Conservation (phyloP, 2,888 invertebrate genomes). For the Tetragnatha montana region DNA sequence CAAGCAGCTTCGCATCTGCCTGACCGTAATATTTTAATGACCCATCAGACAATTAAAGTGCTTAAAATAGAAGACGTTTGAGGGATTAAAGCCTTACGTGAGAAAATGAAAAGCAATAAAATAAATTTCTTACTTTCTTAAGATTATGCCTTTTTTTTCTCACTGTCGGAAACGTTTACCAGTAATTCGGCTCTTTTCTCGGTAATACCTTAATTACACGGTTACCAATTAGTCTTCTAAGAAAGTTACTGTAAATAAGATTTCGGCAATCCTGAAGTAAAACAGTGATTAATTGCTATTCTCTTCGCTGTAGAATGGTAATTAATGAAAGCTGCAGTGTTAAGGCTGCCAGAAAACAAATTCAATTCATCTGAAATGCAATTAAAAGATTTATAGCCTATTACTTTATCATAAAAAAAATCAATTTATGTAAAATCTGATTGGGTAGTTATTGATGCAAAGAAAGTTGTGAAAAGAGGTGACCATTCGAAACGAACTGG, state of each 20-base stretch:
- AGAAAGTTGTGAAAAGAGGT: too few relatives aligned
- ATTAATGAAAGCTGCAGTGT: not conserved
- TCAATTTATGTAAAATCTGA: too few relatives aligned
- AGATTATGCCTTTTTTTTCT: not conserved
- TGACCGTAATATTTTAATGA: conserved; percentile 22
- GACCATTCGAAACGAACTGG: too few relatives aligned
- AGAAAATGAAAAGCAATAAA: not conserved
- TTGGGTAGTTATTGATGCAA: too few relatives aligned
- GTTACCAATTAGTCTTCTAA: not conserved
- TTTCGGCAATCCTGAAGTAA: not conserved
- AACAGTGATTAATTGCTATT: not conserved
- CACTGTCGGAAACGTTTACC: conserved; percentile 1
- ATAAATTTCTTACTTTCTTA: not conserved
- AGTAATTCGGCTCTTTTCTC: not conserved
- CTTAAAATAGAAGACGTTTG: conserved; percentile 9
- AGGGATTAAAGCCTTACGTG: not conserved
- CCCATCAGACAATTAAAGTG: conserved; percentile 7
- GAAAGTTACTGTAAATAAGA: not conserved
- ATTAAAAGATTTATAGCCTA: not conserved
- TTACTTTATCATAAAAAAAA: not conserved
- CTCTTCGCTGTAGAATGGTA: not conserved
- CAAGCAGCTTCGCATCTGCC: not conserved
- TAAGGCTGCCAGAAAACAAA: not conserved
- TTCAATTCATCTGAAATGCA: not conserved
- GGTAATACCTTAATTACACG: conserved; percentile 16